A percentile compares a stretch with the other conserved stretches of the same genome.
Conservation (phyloP, 1,140 invertebrate species). For the Dendroctonus valens region DNA sequence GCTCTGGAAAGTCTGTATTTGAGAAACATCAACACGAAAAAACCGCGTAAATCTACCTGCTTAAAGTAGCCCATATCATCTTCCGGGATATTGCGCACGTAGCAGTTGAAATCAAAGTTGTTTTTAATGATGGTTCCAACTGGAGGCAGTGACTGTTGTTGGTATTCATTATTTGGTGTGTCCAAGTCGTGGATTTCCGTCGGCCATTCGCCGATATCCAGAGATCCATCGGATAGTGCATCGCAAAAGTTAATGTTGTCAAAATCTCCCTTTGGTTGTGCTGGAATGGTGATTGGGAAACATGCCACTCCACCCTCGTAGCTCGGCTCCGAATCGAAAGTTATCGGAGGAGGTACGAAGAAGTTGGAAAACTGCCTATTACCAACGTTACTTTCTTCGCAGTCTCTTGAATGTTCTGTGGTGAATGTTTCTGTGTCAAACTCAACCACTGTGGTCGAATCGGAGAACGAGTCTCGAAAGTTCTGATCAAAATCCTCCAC, state of each 20-base stretch:
- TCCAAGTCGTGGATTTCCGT: conserved; percentile 18
- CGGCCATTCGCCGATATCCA: conserved; percentile 40
- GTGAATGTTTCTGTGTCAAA: conserved; percentile 38
- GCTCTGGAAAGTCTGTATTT: conserved; percentile 25
- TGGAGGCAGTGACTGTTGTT: conserved; percentile 31
- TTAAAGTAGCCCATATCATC: conserved; percentile 34
- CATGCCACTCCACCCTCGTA: neutral
- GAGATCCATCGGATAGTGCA: conserved; percentile 35
- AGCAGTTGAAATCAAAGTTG: conserved; percentile 42
- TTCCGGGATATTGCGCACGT: conserved; percentile 33
- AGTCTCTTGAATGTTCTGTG: conserved; percentile 32
- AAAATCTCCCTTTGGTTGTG: conserved; percentile 22
- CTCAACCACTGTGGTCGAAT: conserved; percentile 11
- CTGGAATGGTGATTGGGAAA: neutral
- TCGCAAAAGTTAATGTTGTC: conserved; percentile 41
- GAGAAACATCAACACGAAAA: neutral
- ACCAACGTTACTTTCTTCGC: neutral
- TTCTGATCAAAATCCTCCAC: conserved; percentile 41
- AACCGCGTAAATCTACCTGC: conserved; percentile 22
- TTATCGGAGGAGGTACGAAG: conserved; percentile 35
- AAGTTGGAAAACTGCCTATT: conserved; percentile 33
- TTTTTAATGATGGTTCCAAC: conserved; percentile 39
- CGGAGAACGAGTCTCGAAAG: conserved; percentile 30
- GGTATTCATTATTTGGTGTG: conserved; percentile 2
- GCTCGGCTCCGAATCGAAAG: neutral